Base-by-base conservation (phyloP, 2,888 invertebrate species). In the Macrophya alboannulata region DNA sequence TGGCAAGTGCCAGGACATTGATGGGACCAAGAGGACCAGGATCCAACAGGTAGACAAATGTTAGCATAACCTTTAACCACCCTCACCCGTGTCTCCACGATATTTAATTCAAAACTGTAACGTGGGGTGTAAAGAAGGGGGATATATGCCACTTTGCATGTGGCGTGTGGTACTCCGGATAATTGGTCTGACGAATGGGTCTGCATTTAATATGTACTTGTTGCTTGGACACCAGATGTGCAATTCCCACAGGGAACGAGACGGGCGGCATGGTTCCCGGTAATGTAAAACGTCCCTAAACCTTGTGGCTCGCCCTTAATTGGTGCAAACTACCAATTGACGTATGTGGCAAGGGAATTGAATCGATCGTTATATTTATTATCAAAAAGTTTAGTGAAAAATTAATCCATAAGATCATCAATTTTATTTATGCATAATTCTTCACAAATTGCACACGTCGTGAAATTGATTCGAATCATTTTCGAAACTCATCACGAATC, bases 191-290 rank as follows among this genome's bases (percentile, higher is more conserved):
- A 86, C 88, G 88, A 88, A 88, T 88, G 86, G 88, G 87, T 87
- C 87, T 89, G 87, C 87, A 87, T 88, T 88, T 88, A 89, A 90
- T 88, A 87, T 88, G 88, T 90, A 91, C 91, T 91, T 91, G 91
- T 91, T 91, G 91, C 91, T 89, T 85, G 88, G 81, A 87, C 86
- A 88, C 88, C 90, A 90, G 91, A 91, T 91, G 90, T 85, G 90
- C 87, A 87, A 86, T 88, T 88, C 88, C 87, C 88, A 86, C 51
- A 51, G 86, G 84, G 88, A 86, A 71, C 85, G 12, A 68, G 31
- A 31, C 48, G 37, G 15, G 59, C 48, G 1, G 71, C n/a, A n/a
- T n/a, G 31, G 31, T 86, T 68, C 76, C 84, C 77, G 86, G 86
- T 86, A 83, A 79, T 86, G 55, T 85, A 84, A 74, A 79, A 84